Conservation (phyloP, 2,888 invertebrate genomes). For the Octonoba sinensis region DNA sequence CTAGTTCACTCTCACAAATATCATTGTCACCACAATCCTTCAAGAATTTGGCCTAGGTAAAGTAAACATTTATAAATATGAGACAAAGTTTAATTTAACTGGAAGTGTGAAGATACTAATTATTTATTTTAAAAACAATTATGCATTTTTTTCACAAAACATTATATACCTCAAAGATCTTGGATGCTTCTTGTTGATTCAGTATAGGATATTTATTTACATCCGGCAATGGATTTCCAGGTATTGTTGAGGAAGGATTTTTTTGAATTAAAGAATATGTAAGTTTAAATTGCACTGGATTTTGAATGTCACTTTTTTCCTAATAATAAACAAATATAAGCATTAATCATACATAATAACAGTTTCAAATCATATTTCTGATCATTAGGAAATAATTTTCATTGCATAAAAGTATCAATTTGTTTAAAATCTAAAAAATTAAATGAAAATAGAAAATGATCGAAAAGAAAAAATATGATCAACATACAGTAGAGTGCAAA, state of each 20-base stretch:
- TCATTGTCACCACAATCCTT: slow-evolving; percentile 75
- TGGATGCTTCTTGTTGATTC: slow-evolving; percentile 78
- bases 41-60: slow-evolving; percentile 62
- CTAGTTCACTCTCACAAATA: slow-evolving; percentile 86
- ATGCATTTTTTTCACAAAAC: not conserved
- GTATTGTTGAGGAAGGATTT: slow-evolving; percentile 68
- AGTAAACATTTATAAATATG: not conserved
- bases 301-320: slow-evolving; percentile 90
- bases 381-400: slow-evolving; percentile 2
- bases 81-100: not conserved
- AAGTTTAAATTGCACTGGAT: slow-evolving; percentile 86
- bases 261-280: slow-evolving; percentile 81
- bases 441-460: not conserved
- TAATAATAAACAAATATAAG: slow-evolving; percentile 67
- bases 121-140: too few relatives aligned
- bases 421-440: not conserved
- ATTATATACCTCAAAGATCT: slow-evolving; percentile 63
- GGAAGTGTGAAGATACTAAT: not conserved
- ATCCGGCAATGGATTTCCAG: slow-evolving; percentile 77
- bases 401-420: not conserved
- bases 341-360: slow-evolving; percentile 4
- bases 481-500: not conserved
- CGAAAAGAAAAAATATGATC: not conserved
- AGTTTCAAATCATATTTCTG: slow-evolving; percentile 11
- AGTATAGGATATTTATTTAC: slow-evolving; percentile 87